A percentile compares a stretch with the other conserved stretches of the same genome.
phyloP scores from a whole-genome alignment of 2,113 vertebrate species.

The Cheilinus undulatus region DNA sequence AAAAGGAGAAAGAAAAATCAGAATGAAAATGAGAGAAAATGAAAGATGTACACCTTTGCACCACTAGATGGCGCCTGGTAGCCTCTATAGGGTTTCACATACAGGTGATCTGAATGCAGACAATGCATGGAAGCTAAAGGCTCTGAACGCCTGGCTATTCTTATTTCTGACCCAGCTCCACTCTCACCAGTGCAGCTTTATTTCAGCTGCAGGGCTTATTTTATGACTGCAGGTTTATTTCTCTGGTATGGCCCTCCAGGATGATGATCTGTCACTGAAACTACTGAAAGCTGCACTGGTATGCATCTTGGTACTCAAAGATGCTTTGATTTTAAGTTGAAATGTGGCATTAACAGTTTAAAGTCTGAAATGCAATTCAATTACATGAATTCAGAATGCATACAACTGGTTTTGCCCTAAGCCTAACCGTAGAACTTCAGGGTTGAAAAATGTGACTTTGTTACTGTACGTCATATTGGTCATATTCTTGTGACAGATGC shows the following conservation, averaged over 20 bases:
- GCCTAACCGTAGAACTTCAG: no score
- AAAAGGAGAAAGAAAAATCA: constrained; percentile 58
- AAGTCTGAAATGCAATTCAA: neutral
- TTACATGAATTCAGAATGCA: no score
- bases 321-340: neutral
- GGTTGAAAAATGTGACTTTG: no score
- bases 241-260: constrained; percentile 19
- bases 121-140: constrained; percentile 63
- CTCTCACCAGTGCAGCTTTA: constrained; percentile 44
- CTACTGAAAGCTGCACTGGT: constrained; percentile 39
- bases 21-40: constrained; percentile 52
- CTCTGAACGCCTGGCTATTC: constrained; percentile 66
- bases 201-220: constrained; percentile 65
- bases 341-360: no score
- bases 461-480: no score
- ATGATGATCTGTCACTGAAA: constrained; percentile 45
- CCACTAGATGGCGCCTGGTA: constrained; percentile 59
- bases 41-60: constrained; percentile 9
- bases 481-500: no score
- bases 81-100: constrained; percentile 24
- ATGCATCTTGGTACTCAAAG: constrained; percentile 16
- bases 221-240: constrained; percentile 43
- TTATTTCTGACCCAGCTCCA: constrained; percentile 56
- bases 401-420: no score
- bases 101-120: constrained; percentile 54